A percentile compares a stretch with the other conserved stretches of the same genome.
Evolutionary conservation across 2,113 vertebrate species (phyloP).

Genomic region (Thinocorus orbignyianus): DNA sequence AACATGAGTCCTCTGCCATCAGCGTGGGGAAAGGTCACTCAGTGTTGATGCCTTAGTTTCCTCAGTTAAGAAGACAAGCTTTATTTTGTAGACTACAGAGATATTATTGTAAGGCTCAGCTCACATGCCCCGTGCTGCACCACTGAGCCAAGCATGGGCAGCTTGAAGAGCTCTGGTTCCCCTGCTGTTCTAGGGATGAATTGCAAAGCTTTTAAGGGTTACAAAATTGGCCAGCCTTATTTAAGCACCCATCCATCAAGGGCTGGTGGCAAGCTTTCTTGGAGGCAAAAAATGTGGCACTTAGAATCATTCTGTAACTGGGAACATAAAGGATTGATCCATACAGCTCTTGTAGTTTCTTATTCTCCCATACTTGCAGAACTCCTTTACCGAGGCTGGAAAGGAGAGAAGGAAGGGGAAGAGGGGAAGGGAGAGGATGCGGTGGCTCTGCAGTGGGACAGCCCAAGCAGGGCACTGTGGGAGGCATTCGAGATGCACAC

Average conservation of each 20-base stretch:
- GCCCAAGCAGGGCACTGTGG: rapidly evolving
- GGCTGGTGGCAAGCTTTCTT: neutral
- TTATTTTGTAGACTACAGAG: neutral
- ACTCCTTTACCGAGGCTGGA: neutral
- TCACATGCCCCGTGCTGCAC: neutral
- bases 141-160: neutral
- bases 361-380: neutral
- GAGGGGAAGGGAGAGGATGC: neutral
- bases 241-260: neutral
- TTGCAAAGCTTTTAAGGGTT: neutral
- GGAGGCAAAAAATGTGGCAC: neutral
- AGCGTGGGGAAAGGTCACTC: neutral
- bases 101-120: too few relatives aligned
- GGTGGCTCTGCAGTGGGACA: neutral
- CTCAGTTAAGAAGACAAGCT: neutral
- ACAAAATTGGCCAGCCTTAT: neutral
- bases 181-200: neutral
- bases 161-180: neutral
- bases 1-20: neutral
- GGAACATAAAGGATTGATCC: neutral
- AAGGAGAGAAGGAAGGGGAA: neutral
- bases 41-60: neutral
- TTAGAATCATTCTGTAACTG: neutral
- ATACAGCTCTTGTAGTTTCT: neutral
- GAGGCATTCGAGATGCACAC: rapidly evolving